Evolutionary conservation across 1,140 invertebrate genomes (phyloP).

Genomic region (Diorhabda sublineata): DNA sequence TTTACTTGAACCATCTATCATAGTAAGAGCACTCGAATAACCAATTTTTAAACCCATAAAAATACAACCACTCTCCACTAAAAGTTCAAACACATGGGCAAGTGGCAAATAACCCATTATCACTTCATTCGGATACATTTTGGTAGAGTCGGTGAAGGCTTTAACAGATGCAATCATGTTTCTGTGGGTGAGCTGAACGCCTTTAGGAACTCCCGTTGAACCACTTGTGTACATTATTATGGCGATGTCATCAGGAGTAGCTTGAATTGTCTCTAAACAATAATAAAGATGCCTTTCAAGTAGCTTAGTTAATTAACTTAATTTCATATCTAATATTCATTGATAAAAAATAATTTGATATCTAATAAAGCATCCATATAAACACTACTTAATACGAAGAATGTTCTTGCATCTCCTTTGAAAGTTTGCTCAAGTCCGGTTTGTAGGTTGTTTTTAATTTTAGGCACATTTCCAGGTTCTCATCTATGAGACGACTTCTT

Average conservation of each 20-base stretch:
- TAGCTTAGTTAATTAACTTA: background rate
- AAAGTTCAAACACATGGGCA: conserved; percentile 94
- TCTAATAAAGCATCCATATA: too few relatives aligned
- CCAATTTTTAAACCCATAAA: conserved; percentile 84
- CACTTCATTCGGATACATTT: conserved; percentile 65
- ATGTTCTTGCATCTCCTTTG: too few relatives aligned
- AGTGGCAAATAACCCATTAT: conserved; percentile 93
- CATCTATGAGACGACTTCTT: too few relatives aligned
- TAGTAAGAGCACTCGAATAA: conserved; percentile 90
- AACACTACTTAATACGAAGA: too few relatives aligned
- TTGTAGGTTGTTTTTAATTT: too few relatives aligned
- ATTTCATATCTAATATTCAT: too few relatives aligned
- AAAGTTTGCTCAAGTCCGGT: too few relatives aligned
- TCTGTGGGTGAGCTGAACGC: conserved; percentile 77
- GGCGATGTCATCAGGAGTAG: conserved; percentile 70
- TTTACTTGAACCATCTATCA: conserved; percentile 93
- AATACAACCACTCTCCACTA: conserved; percentile 69
- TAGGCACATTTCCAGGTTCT: too few relatives aligned
- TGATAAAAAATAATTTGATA: too few relatives aligned
- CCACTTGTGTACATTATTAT: conserved; percentile 96
- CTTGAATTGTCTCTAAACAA: conserved; percentile 53
- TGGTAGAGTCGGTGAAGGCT: conserved; percentile 78
- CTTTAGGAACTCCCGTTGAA: conserved; percentile 86
- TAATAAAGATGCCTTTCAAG: background rate
- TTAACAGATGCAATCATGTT: conserved; percentile 87